phyloP scores from a whole-genome alignment of 2,113 vertebrate genomes.

The Atractosteus spatula region DNA sequence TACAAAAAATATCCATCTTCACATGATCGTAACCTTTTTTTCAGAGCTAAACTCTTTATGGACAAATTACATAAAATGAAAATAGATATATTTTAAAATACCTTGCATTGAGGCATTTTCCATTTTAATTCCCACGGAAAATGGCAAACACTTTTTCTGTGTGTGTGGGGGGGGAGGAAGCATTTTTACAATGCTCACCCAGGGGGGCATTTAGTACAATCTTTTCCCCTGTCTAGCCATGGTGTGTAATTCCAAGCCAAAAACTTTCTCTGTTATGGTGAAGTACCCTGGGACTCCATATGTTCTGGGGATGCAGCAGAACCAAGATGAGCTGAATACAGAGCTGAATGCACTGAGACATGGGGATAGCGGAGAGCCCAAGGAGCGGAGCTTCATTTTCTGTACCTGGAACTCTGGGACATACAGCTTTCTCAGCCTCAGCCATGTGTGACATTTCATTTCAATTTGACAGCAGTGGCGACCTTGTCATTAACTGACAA shows the following conservation, averaged over 20 bases:
- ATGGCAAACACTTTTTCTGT: conserved; percentile 51
- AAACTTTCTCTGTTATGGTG: conserved; percentile 65
- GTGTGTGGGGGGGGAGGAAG: conserved; percentile 48
- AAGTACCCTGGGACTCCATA: conserved; percentile 71
- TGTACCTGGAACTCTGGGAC: conserved; percentile 72
- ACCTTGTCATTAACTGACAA: conserved; percentile 78
- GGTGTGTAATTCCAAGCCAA: conserved; percentile 67
- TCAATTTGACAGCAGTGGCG: conserved; percentile 69
- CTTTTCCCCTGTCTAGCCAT: conserved; percentile 70
- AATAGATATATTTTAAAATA: too few species aligned
- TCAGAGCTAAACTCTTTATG: too few species aligned
- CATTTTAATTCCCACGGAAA: background rate
- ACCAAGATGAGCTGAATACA: conserved; percentile 65
- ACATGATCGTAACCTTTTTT: too few species aligned
- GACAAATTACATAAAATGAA: too few species aligned
- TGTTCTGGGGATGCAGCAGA: conserved; percentile 73
- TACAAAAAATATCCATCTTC: too few species aligned
- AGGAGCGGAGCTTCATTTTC: conserved; percentile 65
- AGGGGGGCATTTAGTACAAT: conserved; percentile 63
- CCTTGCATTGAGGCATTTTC: background rate
- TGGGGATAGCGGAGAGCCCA: conserved; percentile 55
- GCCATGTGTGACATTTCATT: conserved; percentile 77
- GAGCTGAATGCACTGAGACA: conserved; percentile 60
- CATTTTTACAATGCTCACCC: conserved; percentile 61
- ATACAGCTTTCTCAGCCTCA: conserved; percentile 67